Conservation (phyloP, 2,888 invertebrate species). For the Microchrysa polita region DNA sequence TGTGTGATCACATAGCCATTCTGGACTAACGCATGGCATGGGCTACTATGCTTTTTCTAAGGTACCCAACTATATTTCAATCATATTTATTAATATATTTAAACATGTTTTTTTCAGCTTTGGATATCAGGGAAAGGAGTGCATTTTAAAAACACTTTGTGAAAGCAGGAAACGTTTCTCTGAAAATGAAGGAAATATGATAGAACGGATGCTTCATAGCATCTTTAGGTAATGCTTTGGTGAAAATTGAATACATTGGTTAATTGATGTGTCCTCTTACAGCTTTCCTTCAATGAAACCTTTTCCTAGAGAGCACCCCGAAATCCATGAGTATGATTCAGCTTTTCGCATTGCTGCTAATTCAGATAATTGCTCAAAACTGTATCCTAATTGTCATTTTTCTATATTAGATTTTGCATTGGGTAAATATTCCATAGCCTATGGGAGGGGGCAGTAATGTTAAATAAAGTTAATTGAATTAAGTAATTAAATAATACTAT, state of each 20-base stretch:
- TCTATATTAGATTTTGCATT: constrained; percentile 78
- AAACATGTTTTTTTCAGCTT: constrained; percentile 1
- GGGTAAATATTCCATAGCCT: constrained; percentile 65
- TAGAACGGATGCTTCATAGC: constrained; percentile 76
- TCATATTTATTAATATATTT: no score
- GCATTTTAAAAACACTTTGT: constrained; percentile 77
- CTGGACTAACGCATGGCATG: no score
- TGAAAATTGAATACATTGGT: no score
- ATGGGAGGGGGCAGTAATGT: no score
- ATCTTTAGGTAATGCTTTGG: constrained; percentile 76
- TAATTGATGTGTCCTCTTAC: constrained; percentile 54
- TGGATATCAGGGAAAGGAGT: constrained; percentile 77
- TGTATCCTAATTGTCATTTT: constrained; percentile 72
- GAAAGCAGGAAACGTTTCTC: constrained; percentile 76
- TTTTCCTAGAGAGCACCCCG: constrained; percentile 72
- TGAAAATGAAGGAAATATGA: constrained; percentile 71
- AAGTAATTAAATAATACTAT: no score
- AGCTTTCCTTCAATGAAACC: constrained; percentile 75
- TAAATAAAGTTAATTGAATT: no score
- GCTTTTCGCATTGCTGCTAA: constrained; percentile 71
- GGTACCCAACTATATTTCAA: no score
- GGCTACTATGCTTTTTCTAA: no score
- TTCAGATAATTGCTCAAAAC: constrained; percentile 66
- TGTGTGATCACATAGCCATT: no score
- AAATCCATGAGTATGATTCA: constrained; percentile 73